Evolutionary conservation across 2,888 invertebrate species (phyloP).

Genomic region (Priocnemis perturbator): DNA sequence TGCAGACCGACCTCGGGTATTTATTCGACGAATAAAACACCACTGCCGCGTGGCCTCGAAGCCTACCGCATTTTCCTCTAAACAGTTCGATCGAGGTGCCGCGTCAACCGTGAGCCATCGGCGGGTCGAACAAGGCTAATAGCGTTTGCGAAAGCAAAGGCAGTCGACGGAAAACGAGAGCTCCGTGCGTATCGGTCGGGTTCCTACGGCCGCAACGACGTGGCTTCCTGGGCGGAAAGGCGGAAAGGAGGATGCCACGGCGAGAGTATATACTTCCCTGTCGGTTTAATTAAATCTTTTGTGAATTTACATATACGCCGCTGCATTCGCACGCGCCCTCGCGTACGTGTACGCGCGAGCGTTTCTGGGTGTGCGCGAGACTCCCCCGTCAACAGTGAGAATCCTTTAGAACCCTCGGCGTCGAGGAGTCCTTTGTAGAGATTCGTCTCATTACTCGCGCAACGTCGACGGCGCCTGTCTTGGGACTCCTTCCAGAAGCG

Average conservation of each 20-base stretch:
- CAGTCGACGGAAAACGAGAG: too few species aligned
- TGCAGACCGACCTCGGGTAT: too few species aligned
- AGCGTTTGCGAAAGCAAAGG: too few species aligned
- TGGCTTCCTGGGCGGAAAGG: conserved; percentile 24
- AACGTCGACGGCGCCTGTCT: background rate
- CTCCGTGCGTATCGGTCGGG: too few species aligned
- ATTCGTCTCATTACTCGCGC: conserved; percentile 60
- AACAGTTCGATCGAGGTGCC: too few species aligned
- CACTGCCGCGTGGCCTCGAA: too few species aligned
- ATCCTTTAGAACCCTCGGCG: conserved; percentile 62
- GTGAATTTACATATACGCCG: conserved; percentile 69
- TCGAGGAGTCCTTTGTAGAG: conserved; percentile 64
- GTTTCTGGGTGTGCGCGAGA: background rate
- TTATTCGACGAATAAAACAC: too few species aligned
- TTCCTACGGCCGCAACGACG: too few species aligned
- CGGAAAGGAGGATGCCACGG: background rate
- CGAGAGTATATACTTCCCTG: conserved; percentile 42
- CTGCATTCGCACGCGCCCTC: too few species aligned
- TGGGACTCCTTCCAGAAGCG: conserved; percentile 13
- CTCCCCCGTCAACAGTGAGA: conserved; percentile 38
- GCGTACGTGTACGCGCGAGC: background rate
- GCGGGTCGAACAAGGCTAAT: too few species aligned
- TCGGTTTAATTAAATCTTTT: conserved; percentile 73
- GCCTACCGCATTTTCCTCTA: too few species aligned
- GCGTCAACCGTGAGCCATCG: too few species aligned